Percentiles rank a stretch among this genome's conserved stretches.
Evolutionary conservation across 2,888 invertebrate genomes (phyloP).

Genomic region (Neria commutata): DNA sequence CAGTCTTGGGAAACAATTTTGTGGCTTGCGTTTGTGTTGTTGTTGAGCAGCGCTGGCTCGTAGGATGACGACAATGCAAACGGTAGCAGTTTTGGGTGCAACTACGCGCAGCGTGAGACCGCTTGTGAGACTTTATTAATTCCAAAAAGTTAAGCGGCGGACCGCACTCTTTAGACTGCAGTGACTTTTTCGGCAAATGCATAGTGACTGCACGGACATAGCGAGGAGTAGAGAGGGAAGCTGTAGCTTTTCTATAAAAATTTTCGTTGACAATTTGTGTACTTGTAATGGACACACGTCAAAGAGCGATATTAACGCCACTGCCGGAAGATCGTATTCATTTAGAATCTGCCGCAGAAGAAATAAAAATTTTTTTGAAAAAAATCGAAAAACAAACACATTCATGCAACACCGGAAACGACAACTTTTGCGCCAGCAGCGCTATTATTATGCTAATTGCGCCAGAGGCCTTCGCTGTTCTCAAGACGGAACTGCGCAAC

Average conservation of each 20-base stretch:
- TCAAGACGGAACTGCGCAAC: conserved; percentile 9
- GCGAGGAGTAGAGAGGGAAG: too few relatives aligned
- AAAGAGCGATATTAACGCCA: too few relatives aligned
- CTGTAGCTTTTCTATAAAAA: too few relatives aligned
- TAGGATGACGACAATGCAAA: conserved; percentile 6
- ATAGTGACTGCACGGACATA: too few relatives aligned
- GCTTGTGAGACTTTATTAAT: conserved; percentile 27
- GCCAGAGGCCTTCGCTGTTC: conserved; percentile 12
- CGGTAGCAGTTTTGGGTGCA: conserved; percentile 23
- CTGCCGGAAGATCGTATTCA: too few relatives aligned
- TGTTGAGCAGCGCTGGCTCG: too few relatives aligned
- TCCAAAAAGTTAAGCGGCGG: not conserved
- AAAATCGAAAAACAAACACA: conserved; percentile 32
- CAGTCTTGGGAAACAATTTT: conserved; percentile 11
- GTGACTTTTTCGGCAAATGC: too few relatives aligned
- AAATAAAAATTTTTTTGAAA: too few relatives aligned
- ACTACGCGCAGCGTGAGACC: conserved; percentile 24
- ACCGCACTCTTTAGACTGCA: not conserved
- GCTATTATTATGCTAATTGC: conserved; percentile 48
- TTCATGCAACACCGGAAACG: conserved; percentile 40
- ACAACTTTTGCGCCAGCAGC: conserved; percentile 36
- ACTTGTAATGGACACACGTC: too few relatives aligned
- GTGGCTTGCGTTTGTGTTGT: too few relatives aligned
- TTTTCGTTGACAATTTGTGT: too few relatives aligned
- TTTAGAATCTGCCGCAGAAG: too few relatives aligned